phyloP scores from a whole-genome alignment of 2,888 invertebrate genomes.

The Teleogryllus oceanicus region DNA sequence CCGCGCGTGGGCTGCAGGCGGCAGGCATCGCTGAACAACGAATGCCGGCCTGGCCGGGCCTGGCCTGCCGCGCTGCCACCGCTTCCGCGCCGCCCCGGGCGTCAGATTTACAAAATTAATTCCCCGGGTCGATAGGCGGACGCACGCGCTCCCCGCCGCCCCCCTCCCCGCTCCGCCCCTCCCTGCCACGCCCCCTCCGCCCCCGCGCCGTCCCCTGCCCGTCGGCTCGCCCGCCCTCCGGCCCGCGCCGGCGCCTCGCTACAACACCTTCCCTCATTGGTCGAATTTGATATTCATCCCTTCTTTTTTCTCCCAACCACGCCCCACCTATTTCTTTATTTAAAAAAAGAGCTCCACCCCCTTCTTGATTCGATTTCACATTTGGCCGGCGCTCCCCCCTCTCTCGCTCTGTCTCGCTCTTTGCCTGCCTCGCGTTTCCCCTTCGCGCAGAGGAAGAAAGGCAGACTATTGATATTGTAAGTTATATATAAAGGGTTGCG shows the following conservation, averaged over 20 bases:
- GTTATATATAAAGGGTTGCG: conserved; percentile 18
- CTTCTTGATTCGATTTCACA: background rate
- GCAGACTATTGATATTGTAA: conserved; percentile 11
- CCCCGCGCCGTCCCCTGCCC: background rate
- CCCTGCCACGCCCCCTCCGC: background rate
- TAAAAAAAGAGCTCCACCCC: conserved; percentile 1
- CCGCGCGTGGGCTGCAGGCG: too few species aligned
- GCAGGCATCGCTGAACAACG: too few species aligned
- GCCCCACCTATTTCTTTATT: conserved; percentile 9
- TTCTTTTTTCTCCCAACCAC: background rate
- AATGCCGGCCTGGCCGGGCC: too few species aligned
- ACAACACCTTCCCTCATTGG: conserved; percentile 11
- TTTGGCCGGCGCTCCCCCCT: background rate
- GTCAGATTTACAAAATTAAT: conserved; percentile 7
- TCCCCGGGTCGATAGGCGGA: background rate
- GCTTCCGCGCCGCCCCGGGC: background rate
- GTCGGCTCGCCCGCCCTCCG: background rate
- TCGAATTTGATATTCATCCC: conserved; percentile 11
- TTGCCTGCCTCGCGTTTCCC: background rate
- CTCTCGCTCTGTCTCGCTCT: background rate
- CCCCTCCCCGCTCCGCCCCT: background rate
- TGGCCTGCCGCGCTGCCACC: background rate
- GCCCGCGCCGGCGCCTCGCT: background rate
- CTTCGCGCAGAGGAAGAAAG: background rate
- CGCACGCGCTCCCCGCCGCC: background rate